Conservation (phyloP, 2,888 invertebrate species). For the Caenorhabditis panamensis region DNA sequence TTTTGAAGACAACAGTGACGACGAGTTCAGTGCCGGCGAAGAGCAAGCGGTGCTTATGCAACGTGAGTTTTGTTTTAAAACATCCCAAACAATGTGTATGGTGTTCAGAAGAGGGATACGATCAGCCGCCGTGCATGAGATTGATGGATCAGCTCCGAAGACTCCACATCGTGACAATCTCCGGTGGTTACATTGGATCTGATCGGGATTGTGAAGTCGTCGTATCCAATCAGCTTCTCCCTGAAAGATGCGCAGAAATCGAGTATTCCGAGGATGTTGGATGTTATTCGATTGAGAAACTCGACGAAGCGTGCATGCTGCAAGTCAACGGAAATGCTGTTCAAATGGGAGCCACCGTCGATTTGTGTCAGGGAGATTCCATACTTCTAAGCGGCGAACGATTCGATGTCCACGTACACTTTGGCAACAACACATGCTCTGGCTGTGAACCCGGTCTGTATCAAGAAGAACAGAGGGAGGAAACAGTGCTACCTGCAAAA, state of each 20-base stretch:
- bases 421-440: slow-evolving; percentile 88
- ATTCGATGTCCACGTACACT: slow-evolving; percentile 71
- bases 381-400: slow-evolving; percentile 63
- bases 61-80: slow-evolving; percentile 52
- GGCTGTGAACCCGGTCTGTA: slow-evolving; percentile 91
- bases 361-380: slow-evolving; percentile 69
- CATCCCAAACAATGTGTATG: too few species aligned
- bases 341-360: slow-evolving; percentile 40
- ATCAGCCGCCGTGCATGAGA: slow-evolving; percentile 75
- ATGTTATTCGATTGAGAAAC: slow-evolving; percentile 54
- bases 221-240: slow-evolving; percentile 38
- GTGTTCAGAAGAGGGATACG: slow-evolving; percentile 70
- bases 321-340: slow-evolving; percentile 47
- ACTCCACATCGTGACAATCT: slow-evolving; percentile 75
- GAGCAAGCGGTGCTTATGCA: slow-evolving; percentile 66
- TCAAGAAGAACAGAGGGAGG: slow-evolving; percentile 30
- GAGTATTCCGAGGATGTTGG: slow-evolving; percentile 44
- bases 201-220: slow-evolving; percentile 57
- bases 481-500: slow-evolving; percentile 20
- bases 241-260: slow-evolving; percentile 54
- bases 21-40: slow-evolving; percentile 49
- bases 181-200: slow-evolving; percentile 73
- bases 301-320: slow-evolving; percentile 41
- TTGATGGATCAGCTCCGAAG: slow-evolving; percentile 68
- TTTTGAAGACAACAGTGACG: slow-evolving; percentile 49